Base-by-base conservation (phyloP, 2,113 vertebrate genomes). In the Halichoeres trimaculatus region DNA sequence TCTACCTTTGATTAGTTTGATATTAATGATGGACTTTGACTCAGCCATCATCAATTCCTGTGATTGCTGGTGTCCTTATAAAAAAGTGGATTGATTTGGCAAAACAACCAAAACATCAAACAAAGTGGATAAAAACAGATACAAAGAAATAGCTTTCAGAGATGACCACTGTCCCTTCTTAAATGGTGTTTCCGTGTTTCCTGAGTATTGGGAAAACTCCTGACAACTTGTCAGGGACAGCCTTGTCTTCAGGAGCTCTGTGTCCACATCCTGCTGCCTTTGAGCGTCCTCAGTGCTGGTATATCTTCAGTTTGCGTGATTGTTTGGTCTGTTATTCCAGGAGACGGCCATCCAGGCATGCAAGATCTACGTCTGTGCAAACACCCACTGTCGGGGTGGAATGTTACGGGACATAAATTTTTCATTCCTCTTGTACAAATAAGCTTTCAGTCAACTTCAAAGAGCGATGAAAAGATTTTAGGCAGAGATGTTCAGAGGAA, bases 161-260 rank as follows among this genome's bases (percentile, higher is more conserved):
- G n/a, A n/a, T n/a, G 6, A 30, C 3, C 30, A 30, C 30, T 66
- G 14, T 38, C 10, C 43, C 36, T 43, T 26, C 11, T 57, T 30
- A 30, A 14, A 45, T 19, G 8, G 17, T 45, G 51, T 24, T 10
- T 74, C 26, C 63, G 1, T 54, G 8, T 52, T 78, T 53, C n/a
- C 26, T 47, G 59, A 52, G 52, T 30, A 11, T 41, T 45, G 23
- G 67, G 54, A 55, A 59, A 71, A 61, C 45, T 43, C 35, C 58
- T 53, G 78, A 69, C 72, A 77, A 62, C 38, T 35, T 84, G 70
- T 68, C 71, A 67, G 52, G 55, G 45, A 24, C 47, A 76, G 12
- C 50, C 38, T 36, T 48, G 13, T 59, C 62, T 54, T 59, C 24
- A 60, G 34, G 66, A 77, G 38, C 51, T 69, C 12, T 66, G 51